Evolutionary conservation across 2,113 vertebrate species (phyloP).

Genomic region (Megaptera novaeangliae): DNA sequence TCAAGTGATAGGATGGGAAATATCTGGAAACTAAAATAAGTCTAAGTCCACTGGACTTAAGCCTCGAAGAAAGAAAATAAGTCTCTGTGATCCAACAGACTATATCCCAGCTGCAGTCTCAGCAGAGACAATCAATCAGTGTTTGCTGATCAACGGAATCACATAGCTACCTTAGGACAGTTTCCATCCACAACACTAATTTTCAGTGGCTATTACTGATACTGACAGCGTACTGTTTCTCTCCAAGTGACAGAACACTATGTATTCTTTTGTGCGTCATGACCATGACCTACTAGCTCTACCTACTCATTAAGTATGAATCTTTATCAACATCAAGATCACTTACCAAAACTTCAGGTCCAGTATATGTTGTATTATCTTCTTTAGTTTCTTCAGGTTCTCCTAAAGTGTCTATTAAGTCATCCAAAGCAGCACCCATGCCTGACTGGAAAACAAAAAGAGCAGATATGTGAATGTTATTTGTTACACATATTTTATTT

Average conservation of each 20-base stretch:
- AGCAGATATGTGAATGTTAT: neutral
- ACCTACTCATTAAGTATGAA: neutral
- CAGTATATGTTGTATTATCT: conserved; percentile 74
- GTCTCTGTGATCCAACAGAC: neutral
- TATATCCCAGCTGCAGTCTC: neutral
- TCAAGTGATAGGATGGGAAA: neutral
- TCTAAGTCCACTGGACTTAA: neutral
- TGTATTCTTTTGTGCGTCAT: neutral
- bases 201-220: neutral
- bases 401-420: conserved; percentile 79
- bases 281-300: neutral
- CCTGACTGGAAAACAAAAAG: conserved; percentile 70
- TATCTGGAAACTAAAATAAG: neutral
- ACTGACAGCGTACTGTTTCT: neutral
- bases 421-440: conserved; percentile 80
- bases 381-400: conserved; percentile 70
- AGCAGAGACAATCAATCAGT: neutral
- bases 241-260: neutral
- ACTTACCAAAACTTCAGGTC: conserved; percentile 78
- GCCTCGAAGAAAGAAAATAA: neutral
- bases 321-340: neutral
- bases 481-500: neutral
- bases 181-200: neutral
- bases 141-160: neutral
- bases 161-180: neutral